Evolutionary conservation across 2,888 invertebrate genomes (phyloP).

Genomic region (Lasioglossum figueresi): DNA sequence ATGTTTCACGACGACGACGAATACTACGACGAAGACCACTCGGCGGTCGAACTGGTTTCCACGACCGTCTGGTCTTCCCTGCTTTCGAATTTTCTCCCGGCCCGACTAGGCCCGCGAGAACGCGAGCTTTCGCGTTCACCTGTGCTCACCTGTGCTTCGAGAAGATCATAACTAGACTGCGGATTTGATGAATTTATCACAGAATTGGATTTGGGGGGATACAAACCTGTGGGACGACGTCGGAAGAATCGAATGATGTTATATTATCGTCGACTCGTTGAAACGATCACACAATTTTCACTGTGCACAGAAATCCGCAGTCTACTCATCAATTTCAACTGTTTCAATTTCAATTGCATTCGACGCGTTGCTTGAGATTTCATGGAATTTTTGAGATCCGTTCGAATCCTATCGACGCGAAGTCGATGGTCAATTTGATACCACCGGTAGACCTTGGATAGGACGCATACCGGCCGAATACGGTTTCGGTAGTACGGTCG

Average conservation of each 20-base stretch:
- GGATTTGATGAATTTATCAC: not conserved
- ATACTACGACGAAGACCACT: slow-evolving; percentile 50
- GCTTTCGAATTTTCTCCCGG: slow-evolving; percentile 72
- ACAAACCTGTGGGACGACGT: too few species aligned
- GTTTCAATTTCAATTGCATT: not conserved
- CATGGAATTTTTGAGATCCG: not conserved
- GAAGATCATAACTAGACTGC: not conserved
- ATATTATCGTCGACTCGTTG: too few species aligned
- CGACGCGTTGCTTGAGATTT: not conserved
- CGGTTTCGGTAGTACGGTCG: slow-evolving; percentile 56
- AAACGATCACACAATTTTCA: not conserved
- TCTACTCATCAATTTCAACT: not conserved
- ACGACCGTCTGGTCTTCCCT: slow-evolving; percentile 37
- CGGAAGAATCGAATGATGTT: too few species aligned
- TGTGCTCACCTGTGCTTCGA: not conserved
- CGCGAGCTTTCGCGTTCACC: slow-evolving; percentile 61
- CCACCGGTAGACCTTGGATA: slow-evolving; percentile 55
- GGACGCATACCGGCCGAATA: slow-evolving; percentile 15
- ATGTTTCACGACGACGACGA: slow-evolving; percentile 34
- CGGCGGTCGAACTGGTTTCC: slow-evolving; percentile 67
- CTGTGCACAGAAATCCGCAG: not conserved
- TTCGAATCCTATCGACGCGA: slow-evolving; percentile 13
- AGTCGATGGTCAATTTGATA: slow-evolving; percentile 35
- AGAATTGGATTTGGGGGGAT: too few species aligned
- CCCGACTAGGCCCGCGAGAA: slow-evolving; percentile 14